Evolutionary conservation across 2,888 invertebrate species (phyloP).

Genomic region (Polietes domitor): DNA sequence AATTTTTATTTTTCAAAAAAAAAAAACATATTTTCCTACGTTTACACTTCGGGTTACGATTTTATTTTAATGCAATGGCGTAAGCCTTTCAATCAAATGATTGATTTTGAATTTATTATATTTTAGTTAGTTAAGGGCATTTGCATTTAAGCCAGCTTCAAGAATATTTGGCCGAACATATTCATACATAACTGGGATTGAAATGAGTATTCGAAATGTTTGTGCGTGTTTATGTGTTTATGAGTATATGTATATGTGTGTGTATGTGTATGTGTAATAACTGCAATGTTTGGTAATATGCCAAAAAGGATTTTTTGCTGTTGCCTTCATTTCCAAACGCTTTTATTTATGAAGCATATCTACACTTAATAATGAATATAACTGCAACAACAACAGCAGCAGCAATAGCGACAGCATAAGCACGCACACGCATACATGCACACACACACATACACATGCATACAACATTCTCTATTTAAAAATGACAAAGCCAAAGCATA

Average conservation of each 20-base stretch:
- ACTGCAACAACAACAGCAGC: not conserved
- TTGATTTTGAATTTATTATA: too few species aligned
- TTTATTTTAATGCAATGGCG: too few species aligned
- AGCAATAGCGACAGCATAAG: slow-evolving; percentile 16
- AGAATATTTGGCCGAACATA: not conserved
- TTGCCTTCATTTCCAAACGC: not conserved
- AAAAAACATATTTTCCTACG: too few species aligned
- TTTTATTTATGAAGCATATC: slow-evolving; percentile 41
- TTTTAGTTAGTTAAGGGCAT: too few species aligned
- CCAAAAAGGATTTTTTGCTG: slow-evolving; percentile 56
- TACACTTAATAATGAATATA: slow-evolving; percentile 48
- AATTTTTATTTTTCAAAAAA: too few species aligned
- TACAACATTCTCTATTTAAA: not conserved
- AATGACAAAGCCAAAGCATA: slow-evolving; percentile 8
- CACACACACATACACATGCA: not conserved
- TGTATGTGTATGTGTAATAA: too few species aligned
- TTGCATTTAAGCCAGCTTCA: too few species aligned
- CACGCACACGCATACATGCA: slow-evolving; percentile 15
- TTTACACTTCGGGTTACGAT: too few species aligned
- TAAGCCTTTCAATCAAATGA: too few species aligned
- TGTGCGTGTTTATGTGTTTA: not conserved
- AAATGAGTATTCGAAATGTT: slow-evolving; percentile 9
- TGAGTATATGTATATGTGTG: slow-evolving; percentile 27
- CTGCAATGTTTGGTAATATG: slow-evolving; percentile 58
- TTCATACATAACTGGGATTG: not conserved